Conservation (phyloP, 2,797 vertebrate species). For the Furcifer pardalis region DNA sequence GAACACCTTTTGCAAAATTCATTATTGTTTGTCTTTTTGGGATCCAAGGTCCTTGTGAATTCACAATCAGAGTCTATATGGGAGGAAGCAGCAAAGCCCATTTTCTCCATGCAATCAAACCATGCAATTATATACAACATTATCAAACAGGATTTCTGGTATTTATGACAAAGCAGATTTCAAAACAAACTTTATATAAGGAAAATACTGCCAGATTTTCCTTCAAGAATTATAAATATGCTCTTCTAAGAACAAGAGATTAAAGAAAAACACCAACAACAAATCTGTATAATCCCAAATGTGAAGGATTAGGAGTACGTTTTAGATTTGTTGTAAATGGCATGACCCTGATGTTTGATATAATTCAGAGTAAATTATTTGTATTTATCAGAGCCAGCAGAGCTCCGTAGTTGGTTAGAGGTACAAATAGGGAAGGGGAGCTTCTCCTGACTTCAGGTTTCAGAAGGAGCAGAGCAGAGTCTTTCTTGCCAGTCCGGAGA, state of each 20-base stretch:
- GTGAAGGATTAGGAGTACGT: neutral
- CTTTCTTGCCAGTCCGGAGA: too few species aligned
- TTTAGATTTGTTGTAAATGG: neutral
- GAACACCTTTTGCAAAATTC: neutral
- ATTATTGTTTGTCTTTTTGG: neutral
- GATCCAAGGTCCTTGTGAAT: neutral
- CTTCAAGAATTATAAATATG: slow-evolving; percentile 1
- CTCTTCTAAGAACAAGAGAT: neutral
- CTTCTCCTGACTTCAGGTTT: too few species aligned
- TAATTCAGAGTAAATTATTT: neutral
- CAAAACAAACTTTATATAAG: neutral
- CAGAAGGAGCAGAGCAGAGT: too few species aligned
- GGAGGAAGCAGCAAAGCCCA: neutral
- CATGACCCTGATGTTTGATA: neutral
- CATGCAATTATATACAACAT: neutral
- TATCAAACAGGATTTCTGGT: too few species aligned
- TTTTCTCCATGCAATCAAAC: neutral
- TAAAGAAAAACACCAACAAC: neutral
- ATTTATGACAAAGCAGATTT: neutral
- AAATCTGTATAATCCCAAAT: neutral
- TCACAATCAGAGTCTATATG: neutral
- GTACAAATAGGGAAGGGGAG: too few species aligned
- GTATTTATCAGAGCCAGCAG: too few species aligned
- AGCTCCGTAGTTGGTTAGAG: too few species aligned
- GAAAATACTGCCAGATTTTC: neutral